phyloP scores from a whole-genome alignment of 2,888 invertebrate species.

The Rotaria socialis region DNA sequence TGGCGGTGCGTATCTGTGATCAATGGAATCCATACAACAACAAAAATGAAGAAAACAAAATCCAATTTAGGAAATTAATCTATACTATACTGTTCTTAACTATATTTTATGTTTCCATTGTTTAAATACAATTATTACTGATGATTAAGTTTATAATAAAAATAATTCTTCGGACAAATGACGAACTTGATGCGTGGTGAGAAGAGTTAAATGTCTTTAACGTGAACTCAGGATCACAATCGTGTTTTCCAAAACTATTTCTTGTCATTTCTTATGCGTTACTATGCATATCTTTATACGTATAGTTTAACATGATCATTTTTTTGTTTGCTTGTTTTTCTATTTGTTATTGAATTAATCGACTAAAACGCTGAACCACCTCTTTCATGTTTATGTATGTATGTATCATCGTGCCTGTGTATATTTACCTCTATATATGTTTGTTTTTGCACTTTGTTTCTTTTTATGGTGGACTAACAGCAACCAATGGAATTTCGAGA shows the following conservation, averaged over 20 bases:
- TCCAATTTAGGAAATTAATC: neutral
- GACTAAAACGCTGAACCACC: neutral
- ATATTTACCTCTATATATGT: neutral
- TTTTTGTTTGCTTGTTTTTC: neutral
- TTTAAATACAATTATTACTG: neutral
- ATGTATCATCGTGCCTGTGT: constrained; percentile 1
- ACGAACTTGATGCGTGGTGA: too few species aligned
- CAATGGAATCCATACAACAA: neutral
- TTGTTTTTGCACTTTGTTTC: neutral
- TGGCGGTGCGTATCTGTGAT: neutral
- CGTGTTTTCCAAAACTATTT: neutral
- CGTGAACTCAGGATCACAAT: neutral
- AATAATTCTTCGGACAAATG: neutral
- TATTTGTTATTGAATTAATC: neutral
- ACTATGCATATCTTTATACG: neutral
- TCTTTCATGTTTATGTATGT: neutral
- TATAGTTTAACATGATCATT: neutral
- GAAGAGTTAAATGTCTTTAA: neutral
- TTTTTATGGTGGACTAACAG: neutral
- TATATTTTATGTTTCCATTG: neutral
- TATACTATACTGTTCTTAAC: neutral
- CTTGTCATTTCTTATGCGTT: neutral
- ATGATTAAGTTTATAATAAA: neutral
- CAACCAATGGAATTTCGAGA: neutral
- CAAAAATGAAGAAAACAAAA: neutral